These are phyloP conservation scores for Corythornis leucogaster DNA, from an alignment of 2,797 vertebrate species.

Conservation along the genomic window DNA sequence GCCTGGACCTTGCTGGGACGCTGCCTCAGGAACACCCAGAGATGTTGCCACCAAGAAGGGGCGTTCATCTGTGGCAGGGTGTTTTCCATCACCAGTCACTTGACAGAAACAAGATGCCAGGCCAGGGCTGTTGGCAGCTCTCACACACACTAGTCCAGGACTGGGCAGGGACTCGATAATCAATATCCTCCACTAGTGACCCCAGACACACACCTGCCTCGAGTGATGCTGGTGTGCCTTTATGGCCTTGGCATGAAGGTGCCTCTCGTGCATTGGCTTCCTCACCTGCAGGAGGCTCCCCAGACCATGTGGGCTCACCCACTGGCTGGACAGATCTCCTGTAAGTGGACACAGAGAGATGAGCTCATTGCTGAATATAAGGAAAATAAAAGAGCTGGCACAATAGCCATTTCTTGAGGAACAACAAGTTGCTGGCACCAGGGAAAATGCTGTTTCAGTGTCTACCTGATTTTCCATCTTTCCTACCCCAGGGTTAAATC, in stretches of 20 bases:
- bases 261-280: background rate
- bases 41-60: background rate
- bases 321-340: background rate
- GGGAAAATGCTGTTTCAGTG: background rate
- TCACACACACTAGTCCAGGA: background rate
- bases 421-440: background rate
- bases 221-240: background rate
- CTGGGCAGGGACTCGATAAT: background rate
- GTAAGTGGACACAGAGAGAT: background rate
- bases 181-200: background rate
- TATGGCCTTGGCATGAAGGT: background rate
- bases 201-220: background rate
- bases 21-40: background rate
- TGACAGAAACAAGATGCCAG: constrained; percentile 14
- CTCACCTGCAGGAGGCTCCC: background rate
- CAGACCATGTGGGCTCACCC: background rate
- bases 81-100: background rate
- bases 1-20: background rate
- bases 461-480: background rate
- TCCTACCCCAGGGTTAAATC: background rate
- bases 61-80: background rate
- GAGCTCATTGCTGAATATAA: background rate
- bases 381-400: background rate
- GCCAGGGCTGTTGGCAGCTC: background rate
- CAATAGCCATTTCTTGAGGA: background rate